phyloP scores from a whole-genome alignment of 2,113 vertebrate species.

The Burhinus bistriatus region DNA sequence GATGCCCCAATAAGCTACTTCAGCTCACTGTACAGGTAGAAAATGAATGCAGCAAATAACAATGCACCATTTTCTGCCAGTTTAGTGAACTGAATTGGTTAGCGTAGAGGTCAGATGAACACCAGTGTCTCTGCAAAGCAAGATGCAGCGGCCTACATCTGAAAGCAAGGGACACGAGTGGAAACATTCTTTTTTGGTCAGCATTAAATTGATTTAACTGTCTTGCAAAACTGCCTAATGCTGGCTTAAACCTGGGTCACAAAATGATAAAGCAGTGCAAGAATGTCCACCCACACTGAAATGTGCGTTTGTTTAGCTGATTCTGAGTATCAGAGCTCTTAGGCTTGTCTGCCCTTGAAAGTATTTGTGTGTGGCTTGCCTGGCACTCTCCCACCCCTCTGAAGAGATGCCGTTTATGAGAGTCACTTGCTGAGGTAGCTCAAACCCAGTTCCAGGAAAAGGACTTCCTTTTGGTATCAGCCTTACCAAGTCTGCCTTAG shows the following conservation, averaged over 20 bases:
- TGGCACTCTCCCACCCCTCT: background rate
- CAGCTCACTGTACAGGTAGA: background rate
- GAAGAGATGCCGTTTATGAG: background rate
- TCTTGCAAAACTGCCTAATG: background rate
- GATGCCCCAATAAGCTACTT: background rate
- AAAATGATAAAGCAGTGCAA: background rate
- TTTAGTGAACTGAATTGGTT: conserved; percentile 2
- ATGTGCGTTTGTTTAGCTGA: background rate
- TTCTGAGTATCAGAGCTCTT: background rate
- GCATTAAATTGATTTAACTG: background rate
- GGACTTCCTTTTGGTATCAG: conserved; percentile 25
- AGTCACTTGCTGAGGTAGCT: conserved; percentile 39
- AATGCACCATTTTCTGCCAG: background rate
- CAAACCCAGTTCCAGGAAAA: conserved; percentile 2
- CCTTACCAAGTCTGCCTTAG: conserved; percentile 14
- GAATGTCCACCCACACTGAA: background rate
- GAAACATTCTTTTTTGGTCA: background rate
- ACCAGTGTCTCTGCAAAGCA: background rate
- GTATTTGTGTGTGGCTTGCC: background rate
- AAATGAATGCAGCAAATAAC: background rate
- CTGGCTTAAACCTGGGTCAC: background rate
- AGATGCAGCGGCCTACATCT: background rate
- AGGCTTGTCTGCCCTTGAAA: background rate
- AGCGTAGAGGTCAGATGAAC: background rate
- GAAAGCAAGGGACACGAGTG: background rate